Conservation (phyloP, 2,797 vertebrate species). For the Dallia pectoralis region DNA sequence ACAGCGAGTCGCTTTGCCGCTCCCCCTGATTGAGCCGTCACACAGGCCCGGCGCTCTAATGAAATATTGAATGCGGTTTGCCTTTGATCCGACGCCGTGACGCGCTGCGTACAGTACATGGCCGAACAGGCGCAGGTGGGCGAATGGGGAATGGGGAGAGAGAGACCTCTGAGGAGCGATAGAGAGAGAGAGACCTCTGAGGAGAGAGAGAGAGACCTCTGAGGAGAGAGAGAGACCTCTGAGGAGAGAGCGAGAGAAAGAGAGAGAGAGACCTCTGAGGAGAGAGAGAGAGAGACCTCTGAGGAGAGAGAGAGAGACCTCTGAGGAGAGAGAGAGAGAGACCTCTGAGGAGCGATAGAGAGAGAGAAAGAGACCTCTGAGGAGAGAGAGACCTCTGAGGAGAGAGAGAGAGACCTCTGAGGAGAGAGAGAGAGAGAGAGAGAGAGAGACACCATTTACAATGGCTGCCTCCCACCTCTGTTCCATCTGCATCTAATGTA, state of each 20-base stretch:
- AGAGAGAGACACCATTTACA: too few species aligned
- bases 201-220: not conserved
- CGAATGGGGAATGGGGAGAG: not conserved
- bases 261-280: too few species aligned
- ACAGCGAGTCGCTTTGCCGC: not conserved
- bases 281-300: not conserved
- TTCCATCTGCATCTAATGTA: too few species aligned
- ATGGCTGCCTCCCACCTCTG: too few species aligned
- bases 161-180: not conserved
- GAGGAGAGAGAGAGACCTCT: not conserved
- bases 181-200: not conserved
- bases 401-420: not conserved
- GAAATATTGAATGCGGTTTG: conserved; percentile 10
- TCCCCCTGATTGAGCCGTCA: conserved; percentile 10
- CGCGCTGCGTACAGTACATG: not conserved
- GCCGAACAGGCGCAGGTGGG: conserved; percentile 1
- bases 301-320: too few species aligned
- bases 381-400: not conserved
- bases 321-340: not conserved
- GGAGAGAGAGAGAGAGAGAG: not conserved
- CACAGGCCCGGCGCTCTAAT: not conserved
- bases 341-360: not conserved
- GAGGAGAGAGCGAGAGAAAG: not conserved
- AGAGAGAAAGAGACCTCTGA: not conserved
- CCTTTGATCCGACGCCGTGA: conserved; percentile 2